Evolutionary conservation across 2,888 invertebrate genomes (phyloP), one percentile per base, ranked within the genome.

Genomic region (Lacanobia oleracea): DNA sequence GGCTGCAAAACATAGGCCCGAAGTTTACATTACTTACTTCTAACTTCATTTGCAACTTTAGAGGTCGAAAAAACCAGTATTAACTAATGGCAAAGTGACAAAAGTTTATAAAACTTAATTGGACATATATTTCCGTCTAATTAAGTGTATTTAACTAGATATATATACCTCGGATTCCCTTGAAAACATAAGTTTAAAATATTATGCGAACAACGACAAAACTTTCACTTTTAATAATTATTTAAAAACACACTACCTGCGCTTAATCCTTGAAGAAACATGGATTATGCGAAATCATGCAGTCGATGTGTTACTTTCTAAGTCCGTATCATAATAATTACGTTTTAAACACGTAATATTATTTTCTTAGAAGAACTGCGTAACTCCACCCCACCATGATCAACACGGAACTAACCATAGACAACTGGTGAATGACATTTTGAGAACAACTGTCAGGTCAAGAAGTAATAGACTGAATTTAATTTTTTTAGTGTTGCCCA

Each of bases 211-310:
- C 54, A 54, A 65, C 59, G 33, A 62, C 61, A 56, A 53, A 88
- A 94, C 94, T 94, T 94, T 94, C 94, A 93, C 95, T 89, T 85
- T 0, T n/a, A 23, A 82, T 82, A 88, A 77, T 79, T 21, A 63
- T 63, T 67, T 75, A 81, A 75, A 61, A 77, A 81, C 48, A 53
- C 56, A 75, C 85, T 90, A 94, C 95, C 94, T 93, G 93, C 86
- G 81, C 82, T 85, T 87, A 86, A 87, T 88, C 79, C 73, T 84
- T 85, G 75, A 72, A 73, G 75, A 71, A 84, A 85, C 83, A 85
- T 88, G 71, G 84, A 88, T 88, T 83, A 89, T 79, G 84, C 89
- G 81, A 90, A 92, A 91, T 92, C 87, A 71, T 87, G 87, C 88
- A 90, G 88, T 88, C 80, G 85, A 72, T 89, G 74, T 80, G 74